Evolutionary conservation across 2,113 vertebrate species (phyloP).

Genomic region (Entelurus aequoreus): DNA sequence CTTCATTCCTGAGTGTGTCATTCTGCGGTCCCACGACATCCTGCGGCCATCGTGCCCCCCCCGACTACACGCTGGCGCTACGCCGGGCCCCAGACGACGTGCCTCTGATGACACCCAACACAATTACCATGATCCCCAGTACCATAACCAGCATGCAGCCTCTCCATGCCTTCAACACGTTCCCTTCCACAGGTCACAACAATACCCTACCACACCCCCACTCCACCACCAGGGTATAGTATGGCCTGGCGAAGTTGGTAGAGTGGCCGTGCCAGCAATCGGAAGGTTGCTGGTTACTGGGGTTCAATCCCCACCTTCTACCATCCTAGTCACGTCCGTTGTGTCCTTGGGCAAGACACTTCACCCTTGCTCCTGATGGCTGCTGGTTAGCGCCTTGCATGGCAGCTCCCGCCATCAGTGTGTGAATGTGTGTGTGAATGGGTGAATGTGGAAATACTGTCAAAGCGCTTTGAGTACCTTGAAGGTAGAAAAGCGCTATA

Average conservation of each 20-base stretch:
- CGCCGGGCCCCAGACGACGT: slow-evolving; percentile 87
- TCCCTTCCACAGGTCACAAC: slow-evolving; percentile 77
- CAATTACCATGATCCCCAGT: slow-evolving; percentile 90
- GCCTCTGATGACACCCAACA: slow-evolving; percentile 84
- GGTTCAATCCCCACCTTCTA: too few species aligned
- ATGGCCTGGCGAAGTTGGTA: slow-evolving; percentile 44
- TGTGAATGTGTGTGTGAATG: too few species aligned
- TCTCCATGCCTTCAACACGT: slow-evolving; percentile 85
- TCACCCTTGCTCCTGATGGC: too few species aligned
- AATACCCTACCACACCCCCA: slow-evolving; percentile 90
- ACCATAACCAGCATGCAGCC: slow-evolving; percentile 83
- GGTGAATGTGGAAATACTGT: too few species aligned
- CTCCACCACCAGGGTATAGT: slow-evolving; percentile 92
- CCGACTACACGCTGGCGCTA: slow-evolving; percentile 87
- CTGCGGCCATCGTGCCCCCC: slow-evolving; percentile 84
- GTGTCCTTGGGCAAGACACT: too few species aligned
- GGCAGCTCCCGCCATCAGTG: too few species aligned
- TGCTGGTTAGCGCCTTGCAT: too few species aligned
- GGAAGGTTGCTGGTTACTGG: too few species aligned
- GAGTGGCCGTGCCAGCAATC: slow-evolving; percentile 52
- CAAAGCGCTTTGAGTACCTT: too few species aligned
- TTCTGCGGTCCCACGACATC: slow-evolving; percentile 81
- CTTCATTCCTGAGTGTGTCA: slow-evolving; percentile 34
- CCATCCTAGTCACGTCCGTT: too few species aligned
- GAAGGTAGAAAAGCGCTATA: too few species aligned